Evolutionary conservation across 1,140 invertebrate species (phyloP).

Genomic region (Drosophila yakuba): DNA sequence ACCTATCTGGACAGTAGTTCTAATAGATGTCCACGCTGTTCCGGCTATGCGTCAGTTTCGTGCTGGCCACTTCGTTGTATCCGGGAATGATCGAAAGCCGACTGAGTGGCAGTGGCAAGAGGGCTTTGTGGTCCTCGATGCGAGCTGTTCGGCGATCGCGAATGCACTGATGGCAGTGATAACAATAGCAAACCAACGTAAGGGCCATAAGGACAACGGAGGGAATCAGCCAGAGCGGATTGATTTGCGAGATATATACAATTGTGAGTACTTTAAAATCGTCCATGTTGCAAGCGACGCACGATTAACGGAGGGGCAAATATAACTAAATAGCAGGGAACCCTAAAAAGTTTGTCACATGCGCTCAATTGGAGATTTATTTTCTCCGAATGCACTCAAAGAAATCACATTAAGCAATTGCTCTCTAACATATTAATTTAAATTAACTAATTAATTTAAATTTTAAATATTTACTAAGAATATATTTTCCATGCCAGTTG

Average conservation of each 20-base stretch:
- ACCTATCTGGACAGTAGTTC: not conserved
- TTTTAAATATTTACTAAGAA: not conserved
- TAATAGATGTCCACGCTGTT: conserved; percentile 16
- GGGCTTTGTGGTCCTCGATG: not conserved
- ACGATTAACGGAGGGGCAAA: not conserved
- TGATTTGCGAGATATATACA: not conserved
- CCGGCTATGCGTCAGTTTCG: conserved; percentile 9
- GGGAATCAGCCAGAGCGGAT: conserved; percentile 12
- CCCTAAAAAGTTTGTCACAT: not conserved
- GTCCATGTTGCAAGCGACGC: conserved; percentile 22
- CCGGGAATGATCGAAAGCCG: conserved; percentile 25
- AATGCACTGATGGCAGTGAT: conserved; percentile 19
- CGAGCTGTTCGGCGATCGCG: conserved; percentile 27
- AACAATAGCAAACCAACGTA: conserved; percentile 16
- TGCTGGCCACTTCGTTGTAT: conserved; percentile 1
- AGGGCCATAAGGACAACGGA: not conserved
- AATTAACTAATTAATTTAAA: no score
- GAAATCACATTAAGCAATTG: not conserved
- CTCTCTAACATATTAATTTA: no score
- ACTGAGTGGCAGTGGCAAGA: not conserved
- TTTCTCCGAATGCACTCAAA: conserved; percentile 12
- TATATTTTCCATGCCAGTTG: no score
- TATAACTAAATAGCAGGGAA: conserved; percentile 18
- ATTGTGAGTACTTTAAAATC: not conserved
- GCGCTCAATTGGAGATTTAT: not conserved